These are phyloP conservation scores for Tretioscincus oriximinensis DNA, from an alignment of 2,113 vertebrate genomes.

Conservation along the genomic window DNA sequence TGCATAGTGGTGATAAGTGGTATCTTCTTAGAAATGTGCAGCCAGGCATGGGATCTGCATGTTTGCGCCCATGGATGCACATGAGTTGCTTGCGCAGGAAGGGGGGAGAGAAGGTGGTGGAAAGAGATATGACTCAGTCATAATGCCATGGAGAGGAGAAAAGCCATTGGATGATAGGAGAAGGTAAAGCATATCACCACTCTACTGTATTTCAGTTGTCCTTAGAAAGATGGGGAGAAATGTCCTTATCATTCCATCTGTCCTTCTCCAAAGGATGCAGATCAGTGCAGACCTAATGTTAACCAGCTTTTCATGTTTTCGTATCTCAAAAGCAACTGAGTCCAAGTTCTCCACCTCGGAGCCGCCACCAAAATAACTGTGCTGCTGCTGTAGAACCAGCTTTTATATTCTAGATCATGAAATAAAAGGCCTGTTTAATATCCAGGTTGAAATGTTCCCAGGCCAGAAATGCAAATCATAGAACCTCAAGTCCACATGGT, in stretches of 20 bases:
- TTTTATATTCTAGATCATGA: constrained; percentile 45
- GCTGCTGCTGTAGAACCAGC: constrained; percentile 52
- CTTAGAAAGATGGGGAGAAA: constrained; percentile 55
- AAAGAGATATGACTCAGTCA: background rate
- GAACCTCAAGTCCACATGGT: constrained; percentile 51
- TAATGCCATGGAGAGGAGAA: background rate
- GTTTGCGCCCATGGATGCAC: constrained; percentile 34
- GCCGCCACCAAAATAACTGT: constrained; percentile 47
- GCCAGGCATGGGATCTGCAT: constrained; percentile 52
- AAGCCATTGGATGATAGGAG: constrained; percentile 36
- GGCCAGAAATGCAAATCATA: constrained; percentile 47
- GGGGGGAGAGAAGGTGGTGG: background rate
- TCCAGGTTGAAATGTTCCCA: constrained; percentile 41
- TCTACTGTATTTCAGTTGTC: constrained; percentile 63
- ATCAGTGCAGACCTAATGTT: constrained; percentile 54
- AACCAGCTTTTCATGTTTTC: constrained; percentile 62
- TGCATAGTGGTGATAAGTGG: constrained; percentile 64
- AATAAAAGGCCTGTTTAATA: constrained; percentile 46
- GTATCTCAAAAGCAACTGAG: constrained; percentile 47
- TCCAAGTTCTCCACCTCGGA: constrained; percentile 52
- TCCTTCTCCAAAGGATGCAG: constrained; percentile 51
- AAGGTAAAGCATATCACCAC: constrained; percentile 70
- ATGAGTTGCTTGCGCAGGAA: constrained; percentile 4
- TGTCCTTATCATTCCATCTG: constrained; percentile 61
- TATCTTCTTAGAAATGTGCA: constrained; percentile 67